Evolutionary conservation across 2,888 invertebrate genomes (phyloP).

Genomic region (Luperina testacea): DNA sequence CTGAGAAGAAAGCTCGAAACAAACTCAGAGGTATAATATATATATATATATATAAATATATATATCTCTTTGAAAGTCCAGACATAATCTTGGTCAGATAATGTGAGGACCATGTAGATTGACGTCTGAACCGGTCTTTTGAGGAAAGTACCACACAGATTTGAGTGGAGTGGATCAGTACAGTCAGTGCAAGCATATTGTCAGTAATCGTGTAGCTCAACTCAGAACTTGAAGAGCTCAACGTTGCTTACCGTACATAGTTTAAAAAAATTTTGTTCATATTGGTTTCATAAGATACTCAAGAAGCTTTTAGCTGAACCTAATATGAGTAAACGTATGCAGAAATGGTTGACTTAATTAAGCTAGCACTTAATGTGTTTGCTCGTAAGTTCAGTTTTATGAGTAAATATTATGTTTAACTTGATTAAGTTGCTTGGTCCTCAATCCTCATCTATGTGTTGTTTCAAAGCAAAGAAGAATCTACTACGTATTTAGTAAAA

Average conservation of each 20-base stretch:
- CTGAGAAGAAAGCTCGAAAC: too few species aligned
- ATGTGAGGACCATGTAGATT: too few species aligned
- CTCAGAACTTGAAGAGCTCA: too few species aligned
- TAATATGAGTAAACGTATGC: background rate
- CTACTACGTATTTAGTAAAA: background rate
- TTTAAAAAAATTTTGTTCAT: background rate
- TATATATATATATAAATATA: too few species aligned
- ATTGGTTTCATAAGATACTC: background rate
- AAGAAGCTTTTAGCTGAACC: background rate
- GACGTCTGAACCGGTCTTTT: too few species aligned
- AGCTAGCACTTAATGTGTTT: background rate
- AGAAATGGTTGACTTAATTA: background rate
- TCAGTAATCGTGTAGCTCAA: too few species aligned
- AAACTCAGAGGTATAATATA: too few species aligned
- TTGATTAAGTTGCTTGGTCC: background rate
- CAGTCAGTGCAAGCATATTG: too few species aligned
- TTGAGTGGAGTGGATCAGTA: too few species aligned
- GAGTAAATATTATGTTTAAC: background rate
- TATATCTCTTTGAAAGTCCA: too few species aligned
- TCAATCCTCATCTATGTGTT: background rate
- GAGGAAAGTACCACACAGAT: too few species aligned
- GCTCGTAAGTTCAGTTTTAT: background rate
- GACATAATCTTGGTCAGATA: too few species aligned
- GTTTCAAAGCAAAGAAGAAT: background rate
- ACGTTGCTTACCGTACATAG: background rate